Conservation (phyloP, 1,140 invertebrate genomes). For the Lordiphosa stackelbergi region DNA sequence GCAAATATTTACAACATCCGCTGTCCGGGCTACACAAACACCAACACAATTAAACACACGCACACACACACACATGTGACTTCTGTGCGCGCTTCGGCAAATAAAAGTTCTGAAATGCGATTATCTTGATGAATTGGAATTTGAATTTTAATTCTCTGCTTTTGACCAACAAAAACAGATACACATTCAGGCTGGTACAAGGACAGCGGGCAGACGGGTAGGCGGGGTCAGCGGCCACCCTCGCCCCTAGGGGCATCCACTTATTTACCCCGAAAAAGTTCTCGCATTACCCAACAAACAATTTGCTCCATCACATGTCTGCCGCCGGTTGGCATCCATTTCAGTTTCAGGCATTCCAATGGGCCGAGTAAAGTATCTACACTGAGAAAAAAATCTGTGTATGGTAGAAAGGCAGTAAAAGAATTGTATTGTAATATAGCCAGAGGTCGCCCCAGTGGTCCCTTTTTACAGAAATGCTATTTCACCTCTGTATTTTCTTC, state of each 20-base stretch:
- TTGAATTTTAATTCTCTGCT: constrained; percentile 73
- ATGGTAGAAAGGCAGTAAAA: too few relatives aligned
- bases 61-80: constrained; percentile 33
- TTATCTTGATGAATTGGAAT: constrained; percentile 76
- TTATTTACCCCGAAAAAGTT: constrained; percentile 66
- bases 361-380: neutral
- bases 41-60: constrained; percentile 22
- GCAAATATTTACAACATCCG: constrained; percentile 73
- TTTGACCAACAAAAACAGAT: constrained; percentile 44
- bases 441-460: too few relatives aligned
- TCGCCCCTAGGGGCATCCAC: constrained; percentile 47
- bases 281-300: constrained; percentile 59
- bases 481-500: too few relatives aligned
- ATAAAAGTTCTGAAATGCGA: constrained; percentile 76
- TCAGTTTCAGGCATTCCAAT: constrained; percentile 10
- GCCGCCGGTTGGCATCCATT: constrained; percentile 18
- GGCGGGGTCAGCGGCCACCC: constrained; percentile 8
- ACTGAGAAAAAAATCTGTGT: neutral
- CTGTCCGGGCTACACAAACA: constrained; percentile 18
- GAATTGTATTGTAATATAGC: too few relatives aligned
- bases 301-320: constrained; percentile 13
- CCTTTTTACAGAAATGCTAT: too few relatives aligned
- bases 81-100: constrained; percentile 51
- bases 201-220: neutral
- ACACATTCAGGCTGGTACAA: constrained; percentile 3